These are phyloP conservation scores for Cephus runcator DNA, from an alignment of 2,888 invertebrate genomes.

Conservation along the genomic window DNA sequence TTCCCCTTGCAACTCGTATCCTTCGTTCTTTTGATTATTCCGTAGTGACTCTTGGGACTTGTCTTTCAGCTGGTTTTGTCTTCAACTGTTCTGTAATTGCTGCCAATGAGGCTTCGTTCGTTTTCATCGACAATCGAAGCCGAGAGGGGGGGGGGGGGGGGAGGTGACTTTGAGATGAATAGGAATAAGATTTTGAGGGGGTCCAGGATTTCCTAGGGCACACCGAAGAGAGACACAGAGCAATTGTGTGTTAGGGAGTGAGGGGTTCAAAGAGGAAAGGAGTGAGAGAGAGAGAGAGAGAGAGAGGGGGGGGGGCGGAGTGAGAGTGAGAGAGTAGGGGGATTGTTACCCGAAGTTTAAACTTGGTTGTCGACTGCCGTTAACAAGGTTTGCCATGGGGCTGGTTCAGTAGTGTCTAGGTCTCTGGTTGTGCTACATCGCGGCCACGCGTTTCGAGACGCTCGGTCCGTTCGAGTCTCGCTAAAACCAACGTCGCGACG, in stretches of 20 bases:
- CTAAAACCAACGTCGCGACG: too few species aligned
- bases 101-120: conserved; percentile 2
- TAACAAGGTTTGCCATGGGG: conserved; percentile 65
- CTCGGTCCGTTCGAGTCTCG: too few species aligned
- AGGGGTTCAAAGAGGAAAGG: conserved; percentile 22
- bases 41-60: background rate
- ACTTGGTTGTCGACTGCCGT: conserved; percentile 65
- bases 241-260: conserved; percentile 3
- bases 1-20: background rate
- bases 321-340: conserved; percentile 40
- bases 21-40: conserved; percentile 15
- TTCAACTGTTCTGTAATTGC: conserved; percentile 2
- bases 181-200: too few species aligned
- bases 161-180: background rate
- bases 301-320: conserved; percentile 33
- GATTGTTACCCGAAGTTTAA: conserved; percentile 65
- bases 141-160: conserved; percentile 14
- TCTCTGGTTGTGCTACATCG: conserved; percentile 62
- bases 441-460: conserved; percentile 20
- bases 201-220: too few species aligned
- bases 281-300: conserved; percentile 22
- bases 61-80: background rate
- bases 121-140: conserved; percentile 8
- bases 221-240: too few species aligned
- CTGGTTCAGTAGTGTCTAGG: conserved; percentile 65